Conservation (phyloP, 2,888 invertebrate species). For the Campaea margaritaria region DNA sequence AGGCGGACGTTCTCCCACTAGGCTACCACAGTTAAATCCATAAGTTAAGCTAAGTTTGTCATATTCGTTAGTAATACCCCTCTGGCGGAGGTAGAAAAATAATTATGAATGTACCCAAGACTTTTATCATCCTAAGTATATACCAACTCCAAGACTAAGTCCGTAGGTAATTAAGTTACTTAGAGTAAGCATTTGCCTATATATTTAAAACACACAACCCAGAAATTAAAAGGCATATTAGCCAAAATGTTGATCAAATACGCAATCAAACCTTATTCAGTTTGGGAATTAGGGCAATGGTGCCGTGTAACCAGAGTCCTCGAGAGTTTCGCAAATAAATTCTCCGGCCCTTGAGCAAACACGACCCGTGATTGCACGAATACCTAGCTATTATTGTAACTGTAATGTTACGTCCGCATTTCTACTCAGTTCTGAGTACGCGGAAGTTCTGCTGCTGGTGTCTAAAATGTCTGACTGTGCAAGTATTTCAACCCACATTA, state of each 20-base stretch:
- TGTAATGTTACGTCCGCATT: slow-evolving; percentile 23
- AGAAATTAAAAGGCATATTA: slow-evolving; percentile 50
- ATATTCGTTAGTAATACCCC: too few relatives aligned
- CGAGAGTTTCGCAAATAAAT: slow-evolving; percentile 78
- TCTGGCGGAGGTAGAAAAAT: too few relatives aligned
- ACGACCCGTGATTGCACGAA: slow-evolving; percentile 64
- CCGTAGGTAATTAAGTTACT: neutral
- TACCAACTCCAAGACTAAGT: neutral
- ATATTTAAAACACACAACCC: slow-evolving; percentile 35
- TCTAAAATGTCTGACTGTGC: neutral
- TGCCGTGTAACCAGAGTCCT: slow-evolving; percentile 59
- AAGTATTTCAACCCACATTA: neutral
- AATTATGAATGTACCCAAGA: too few relatives aligned
- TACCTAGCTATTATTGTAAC: slow-evolving; percentile 34
- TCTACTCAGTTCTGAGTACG: slow-evolving; percentile 11
- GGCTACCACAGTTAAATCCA: too few relatives aligned
- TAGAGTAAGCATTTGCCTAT: neutral
- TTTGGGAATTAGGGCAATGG: slow-evolving; percentile 67
- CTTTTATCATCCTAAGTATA: neutral
- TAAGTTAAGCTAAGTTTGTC: too few relatives aligned
- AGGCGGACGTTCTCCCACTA: too few relatives aligned
- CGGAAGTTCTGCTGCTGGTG: slow-evolving; percentile 1
- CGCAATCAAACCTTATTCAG: slow-evolving; percentile 72
- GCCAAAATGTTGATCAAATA: slow-evolving; percentile 62
- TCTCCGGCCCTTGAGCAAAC: slow-evolving; percentile 67